Conservation (phyloP, 2,797 vertebrate genomes). For the Discoglossus pictus region DNA sequence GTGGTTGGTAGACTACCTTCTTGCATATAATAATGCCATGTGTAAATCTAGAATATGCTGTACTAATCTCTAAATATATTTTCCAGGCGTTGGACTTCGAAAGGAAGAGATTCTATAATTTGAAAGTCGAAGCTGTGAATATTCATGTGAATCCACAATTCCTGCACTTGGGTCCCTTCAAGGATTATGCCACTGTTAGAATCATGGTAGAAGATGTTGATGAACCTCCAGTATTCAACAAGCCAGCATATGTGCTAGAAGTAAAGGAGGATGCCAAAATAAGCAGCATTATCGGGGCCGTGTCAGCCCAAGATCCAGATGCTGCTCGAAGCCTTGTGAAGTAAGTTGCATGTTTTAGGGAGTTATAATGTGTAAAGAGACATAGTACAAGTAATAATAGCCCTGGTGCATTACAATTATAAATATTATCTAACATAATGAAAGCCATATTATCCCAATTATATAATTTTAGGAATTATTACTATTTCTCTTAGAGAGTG, state of each 20-base stretch:
- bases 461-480: too few species aligned
- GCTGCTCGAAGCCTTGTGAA: slow-evolving; percentile 81
- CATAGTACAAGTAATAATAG: too few species aligned
- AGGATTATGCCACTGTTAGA: slow-evolving; percentile 83
- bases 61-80: too few species aligned
- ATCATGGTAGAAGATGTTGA: slow-evolving; percentile 88
- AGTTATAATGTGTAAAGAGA: too few species aligned
- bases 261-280: slow-evolving; percentile 82
- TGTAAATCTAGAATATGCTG: too few species aligned
- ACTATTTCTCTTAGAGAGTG: too few species aligned
- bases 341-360: too few species aligned
- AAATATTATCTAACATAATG: too few species aligned
- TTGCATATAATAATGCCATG: too few species aligned
- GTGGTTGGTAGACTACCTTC: too few species aligned
- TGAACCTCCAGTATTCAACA: slow-evolving; percentile 86
- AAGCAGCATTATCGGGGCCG: slow-evolving; percentile 77
- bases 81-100: slow-evolving; percentile 86
- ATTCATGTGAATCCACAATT: slow-evolving; percentile 80
- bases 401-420: too few species aligned
- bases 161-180: slow-evolving; percentile 82
- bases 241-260: slow-evolving; percentile 81
- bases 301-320: slow-evolving; percentile 87
- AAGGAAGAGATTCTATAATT: slow-evolving; percentile 80
- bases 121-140: slow-evolving; percentile 89
- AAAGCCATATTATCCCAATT: too few species aligned